Conservation (phyloP, 2,797 vertebrate species). For the Erpetoichthys calabaricus region DNA sequence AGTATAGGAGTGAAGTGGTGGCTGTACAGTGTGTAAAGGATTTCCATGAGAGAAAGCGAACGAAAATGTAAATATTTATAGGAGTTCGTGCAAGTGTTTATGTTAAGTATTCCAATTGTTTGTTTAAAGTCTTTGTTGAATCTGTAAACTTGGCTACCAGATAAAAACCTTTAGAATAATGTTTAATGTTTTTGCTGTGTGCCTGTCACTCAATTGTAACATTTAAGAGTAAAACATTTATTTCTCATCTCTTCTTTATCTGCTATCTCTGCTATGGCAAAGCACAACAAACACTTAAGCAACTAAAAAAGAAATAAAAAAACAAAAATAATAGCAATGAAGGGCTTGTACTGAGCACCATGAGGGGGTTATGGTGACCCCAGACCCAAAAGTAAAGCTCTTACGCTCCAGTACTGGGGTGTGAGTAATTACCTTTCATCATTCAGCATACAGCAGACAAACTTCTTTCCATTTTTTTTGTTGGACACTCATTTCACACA, state of each 20-base stretch:
- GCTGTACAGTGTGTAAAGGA: conserved; percentile 25
- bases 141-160: conserved; percentile 58
- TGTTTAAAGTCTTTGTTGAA: conserved; percentile 51
- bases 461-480: too few relatives aligned
- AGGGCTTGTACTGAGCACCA: neutral
- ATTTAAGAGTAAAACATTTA: conserved; percentile 20
- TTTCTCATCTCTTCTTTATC: conserved; percentile 31
- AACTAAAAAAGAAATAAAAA: conserved; percentile 25
- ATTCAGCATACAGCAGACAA: too few relatives aligned
- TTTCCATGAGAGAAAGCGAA: conserved; percentile 22
- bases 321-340: conserved; percentile 26
- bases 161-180: conserved; percentile 35
- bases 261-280: conserved; percentile 46
- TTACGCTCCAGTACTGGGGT: too few relatives aligned
- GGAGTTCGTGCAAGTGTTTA: conserved; percentile 53
- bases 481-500: too few relatives aligned
- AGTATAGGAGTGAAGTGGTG: conserved; percentile 20
- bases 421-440: too few relatives aligned
- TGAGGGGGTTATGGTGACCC: too few relatives aligned
- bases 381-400: too few relatives aligned
- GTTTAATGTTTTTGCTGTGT: conserved; percentile 21
- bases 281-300: conserved; percentile 47
- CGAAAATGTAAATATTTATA: conserved; percentile 57
- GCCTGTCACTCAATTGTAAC: conserved; percentile 7
- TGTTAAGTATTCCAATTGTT: conserved; percentile 50